Conservation (phyloP, 2,888 invertebrate species). For the Thymelicus sylvestris region DNA sequence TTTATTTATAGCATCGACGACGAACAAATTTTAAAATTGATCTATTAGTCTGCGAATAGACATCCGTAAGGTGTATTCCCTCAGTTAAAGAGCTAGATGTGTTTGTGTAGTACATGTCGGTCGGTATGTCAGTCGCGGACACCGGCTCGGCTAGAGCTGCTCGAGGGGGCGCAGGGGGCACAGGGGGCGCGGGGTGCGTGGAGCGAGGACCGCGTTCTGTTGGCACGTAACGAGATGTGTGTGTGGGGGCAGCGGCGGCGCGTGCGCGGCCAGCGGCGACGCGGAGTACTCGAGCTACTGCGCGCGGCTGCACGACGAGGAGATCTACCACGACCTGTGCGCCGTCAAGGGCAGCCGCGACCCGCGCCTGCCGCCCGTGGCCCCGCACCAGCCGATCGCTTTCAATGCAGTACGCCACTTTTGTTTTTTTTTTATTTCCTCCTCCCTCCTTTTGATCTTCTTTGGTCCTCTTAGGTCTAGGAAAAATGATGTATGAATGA, state of each 20-base stretch:
- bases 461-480: background rate
- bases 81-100: background rate
- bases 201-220: slow-evolving; percentile 34
- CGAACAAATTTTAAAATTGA: background rate
- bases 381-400: slow-evolving; percentile 62
- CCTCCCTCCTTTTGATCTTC: background rate
- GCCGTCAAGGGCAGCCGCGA: slow-evolving; percentile 85
- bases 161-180: slow-evolving; percentile 16
- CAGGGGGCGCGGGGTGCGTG: slow-evolving; percentile 23
- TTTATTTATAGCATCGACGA: background rate
- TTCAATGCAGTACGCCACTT: slow-evolving; percentile 79
- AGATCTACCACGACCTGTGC: slow-evolving; percentile 97
- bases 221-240: slow-evolving; percentile 40
- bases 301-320: slow-evolving; percentile 92
- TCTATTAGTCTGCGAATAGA: background rate
- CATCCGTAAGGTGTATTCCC: too few species aligned
- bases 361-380: slow-evolving; percentile 77
- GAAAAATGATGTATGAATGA: slow-evolving; percentile 26
- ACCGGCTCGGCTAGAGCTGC: background rate
- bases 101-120: background rate
- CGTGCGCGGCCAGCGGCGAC: slow-evolving; percentile 58
- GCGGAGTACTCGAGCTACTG: slow-evolving; percentile 88
- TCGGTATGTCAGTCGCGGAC: background rate
- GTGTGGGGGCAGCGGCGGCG: slow-evolving; percentile 68
- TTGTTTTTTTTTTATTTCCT: slow-evolving; percentile 52